Percentiles rank a stretch among this genome's conserved stretches.
phyloP scores from a whole-genome alignment of 2,797 vertebrate species.

The Sylvia borin region DNA sequence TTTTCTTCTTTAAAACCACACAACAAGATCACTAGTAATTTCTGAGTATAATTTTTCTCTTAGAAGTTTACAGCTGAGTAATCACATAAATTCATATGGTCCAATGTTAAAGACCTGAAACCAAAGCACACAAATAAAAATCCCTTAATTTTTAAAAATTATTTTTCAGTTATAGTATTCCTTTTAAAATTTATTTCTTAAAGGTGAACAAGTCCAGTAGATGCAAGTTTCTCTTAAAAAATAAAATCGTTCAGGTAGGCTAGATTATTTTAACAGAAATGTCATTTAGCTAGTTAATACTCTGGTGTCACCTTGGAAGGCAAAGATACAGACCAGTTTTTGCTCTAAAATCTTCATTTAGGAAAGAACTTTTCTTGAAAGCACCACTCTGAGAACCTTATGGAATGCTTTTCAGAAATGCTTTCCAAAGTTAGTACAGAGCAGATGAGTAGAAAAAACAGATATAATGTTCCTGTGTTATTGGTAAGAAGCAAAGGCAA shows the following conservation, averaged over 20 bases:
- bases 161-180: background rate
- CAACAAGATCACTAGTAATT: background rate
- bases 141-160: background rate
- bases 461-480: background rate
- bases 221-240: background rate
- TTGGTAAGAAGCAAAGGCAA: background rate
- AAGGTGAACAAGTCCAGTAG: background rate
- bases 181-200: background rate
- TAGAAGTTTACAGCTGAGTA: background rate
- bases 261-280: background rate
- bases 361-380: background rate
- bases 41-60: background rate
- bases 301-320: background rate
- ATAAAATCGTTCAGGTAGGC: background rate
- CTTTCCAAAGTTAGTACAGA: background rate
- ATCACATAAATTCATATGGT: background rate
- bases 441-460: background rate
- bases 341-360: background rate
- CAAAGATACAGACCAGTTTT: background rate
- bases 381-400: background rate
- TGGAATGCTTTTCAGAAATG: background rate
- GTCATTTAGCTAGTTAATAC: background rate
- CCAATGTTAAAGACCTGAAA: background rate
- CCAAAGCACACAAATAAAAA: background rate
- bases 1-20: slow-evolving; percentile 22